Base-by-base conservation (phyloP, 2,888 invertebrate species). In the Ichneumon xanthorius region DNA sequence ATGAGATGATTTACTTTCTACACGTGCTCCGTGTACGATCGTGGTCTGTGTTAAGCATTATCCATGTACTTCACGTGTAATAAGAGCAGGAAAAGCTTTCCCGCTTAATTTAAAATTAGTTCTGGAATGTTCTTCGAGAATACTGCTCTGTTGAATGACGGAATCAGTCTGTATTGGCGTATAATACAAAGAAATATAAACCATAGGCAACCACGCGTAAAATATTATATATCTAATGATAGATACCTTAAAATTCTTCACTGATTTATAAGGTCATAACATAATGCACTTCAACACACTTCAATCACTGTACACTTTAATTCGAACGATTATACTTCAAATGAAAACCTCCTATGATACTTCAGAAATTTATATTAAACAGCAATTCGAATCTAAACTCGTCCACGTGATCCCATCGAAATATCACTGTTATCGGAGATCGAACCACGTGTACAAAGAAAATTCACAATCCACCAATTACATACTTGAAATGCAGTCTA, bases 401-500 rank as follows among this genome's bases (percentile, higher is more conserved):
- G 9, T 19, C 19, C 53, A 55, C 9, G 22, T 22, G 53, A n/a
- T 2, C 14, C 19, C n/a, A 55, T 6, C 19, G 22, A 19, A 19
- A 22, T 19, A 22, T 19, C 53, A 55, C 22, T 1, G 53, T 19
- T 22, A 19, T 22, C 7, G 19, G 33, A 33, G n/a, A 33, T 33
- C 30, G 16, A 5, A 33, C 33, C 33, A 30, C 16, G 37, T 19
- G 11, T 45, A 65, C 48, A 11, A n/a, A 65, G 58, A 33, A 65
- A 37, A 33, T 50, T 14, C 63, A 19, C 33, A 19, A 48, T 45
- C 65, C 19, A 63, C 76, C 50, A 50, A 65, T 76, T 65, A 65
- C 48, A 14, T 14, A 76, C 14, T 45, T 65, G n/a, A 50, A 22
- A 65, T 65, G 48, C 63, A 76, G 33, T 19, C 76, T n/a, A 50